These are phyloP conservation scores for Latrodectus geometricus DNA, from an alignment of 1,140 invertebrate species.

Conservation along the genomic window DNA sequence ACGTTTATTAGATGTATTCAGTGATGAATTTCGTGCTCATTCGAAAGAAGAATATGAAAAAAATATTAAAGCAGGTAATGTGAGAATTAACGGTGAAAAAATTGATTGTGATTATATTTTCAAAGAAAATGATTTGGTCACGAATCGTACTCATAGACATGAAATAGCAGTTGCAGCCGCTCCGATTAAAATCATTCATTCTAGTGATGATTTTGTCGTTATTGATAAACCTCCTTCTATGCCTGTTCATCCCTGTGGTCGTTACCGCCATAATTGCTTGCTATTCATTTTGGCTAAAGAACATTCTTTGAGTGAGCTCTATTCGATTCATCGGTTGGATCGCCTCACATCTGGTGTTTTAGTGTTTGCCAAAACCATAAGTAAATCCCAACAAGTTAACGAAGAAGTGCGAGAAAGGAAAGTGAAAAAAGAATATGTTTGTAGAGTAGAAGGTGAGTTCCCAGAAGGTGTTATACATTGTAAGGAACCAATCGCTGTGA, in stretches of 20 bases:
- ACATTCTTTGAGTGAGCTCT: conserved; percentile 72
- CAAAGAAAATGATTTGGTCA: conserved; percentile 93
- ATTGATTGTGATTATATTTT: conserved; percentile 90
- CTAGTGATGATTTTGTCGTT: conserved; percentile 97
- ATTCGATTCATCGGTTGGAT: conserved; percentile 73
- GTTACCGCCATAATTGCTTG: conserved; percentile 95
- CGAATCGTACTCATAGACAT: conserved; percentile 78
- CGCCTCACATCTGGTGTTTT: conserved; percentile 80
- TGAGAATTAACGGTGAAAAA: conserved; percentile 95
- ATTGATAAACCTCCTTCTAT: conserved; percentile 99
- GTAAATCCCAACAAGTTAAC: conserved; percentile 92
- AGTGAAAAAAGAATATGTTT: conserved; percentile 97
- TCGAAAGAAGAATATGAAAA: conserved; percentile 87
- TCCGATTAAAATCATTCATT: conserved; percentile 94
- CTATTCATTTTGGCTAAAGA: conserved; percentile 97
- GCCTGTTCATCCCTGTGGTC: conserved; percentile 96
- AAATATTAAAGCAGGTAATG: conserved; percentile 75
- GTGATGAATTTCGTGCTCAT: conserved; percentile 91
- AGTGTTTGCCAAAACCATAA: conserved; percentile 91
- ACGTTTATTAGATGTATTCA: conserved; percentile 93
- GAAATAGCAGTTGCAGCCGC: conserved; percentile 72
- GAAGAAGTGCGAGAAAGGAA: conserved; percentile 91
- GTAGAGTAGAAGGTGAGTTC: conserved; percentile 95
- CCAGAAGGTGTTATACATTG: conserved; percentile 88
- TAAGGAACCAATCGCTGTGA: conserved; percentile 90